These are phyloP conservation scores for Hyppa rectilinea DNA, from an alignment of 2,888 invertebrate genomes.

Conservation along the genomic window DNA sequence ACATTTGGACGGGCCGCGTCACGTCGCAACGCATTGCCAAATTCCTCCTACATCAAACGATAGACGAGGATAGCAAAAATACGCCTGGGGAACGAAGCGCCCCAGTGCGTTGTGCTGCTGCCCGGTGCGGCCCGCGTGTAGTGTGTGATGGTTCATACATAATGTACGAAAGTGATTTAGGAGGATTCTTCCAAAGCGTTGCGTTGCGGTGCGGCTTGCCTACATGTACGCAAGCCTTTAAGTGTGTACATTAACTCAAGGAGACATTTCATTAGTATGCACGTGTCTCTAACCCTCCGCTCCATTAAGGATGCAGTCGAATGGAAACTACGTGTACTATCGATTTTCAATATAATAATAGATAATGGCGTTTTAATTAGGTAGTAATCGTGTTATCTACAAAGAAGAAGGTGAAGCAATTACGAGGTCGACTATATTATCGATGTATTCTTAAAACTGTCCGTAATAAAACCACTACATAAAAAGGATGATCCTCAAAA, in stretches of 20 bases:
- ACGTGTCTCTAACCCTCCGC: not conserved
- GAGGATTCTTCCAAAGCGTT: not conserved
- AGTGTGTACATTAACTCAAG: not conserved
- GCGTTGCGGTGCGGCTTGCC: not conserved
- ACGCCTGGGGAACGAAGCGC: too few species aligned
- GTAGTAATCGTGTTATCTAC: too few species aligned
- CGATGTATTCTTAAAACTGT: too few species aligned
- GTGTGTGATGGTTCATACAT: too few species aligned
- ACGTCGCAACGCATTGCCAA: too few species aligned
- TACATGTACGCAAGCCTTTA: not conserved
- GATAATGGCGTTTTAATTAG: not conserved
- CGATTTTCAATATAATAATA: not conserved
- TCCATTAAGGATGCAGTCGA: not conserved
- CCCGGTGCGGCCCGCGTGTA: not conserved
- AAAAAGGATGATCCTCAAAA: too few species aligned
- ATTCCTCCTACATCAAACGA: not conserved
- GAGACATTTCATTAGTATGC: conserved; percentile 24
- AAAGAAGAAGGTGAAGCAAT: too few species aligned
- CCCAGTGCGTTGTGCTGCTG: not conserved
- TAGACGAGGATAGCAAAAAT: too few species aligned
- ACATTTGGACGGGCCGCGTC: not conserved
- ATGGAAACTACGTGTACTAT: not conserved
- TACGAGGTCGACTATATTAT: too few species aligned
- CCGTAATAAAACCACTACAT: too few species aligned
- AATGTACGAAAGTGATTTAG: not conserved